Base-by-base conservation (phyloP, 2,888 invertebrate species). In the Leucozona laternaria region DNA sequence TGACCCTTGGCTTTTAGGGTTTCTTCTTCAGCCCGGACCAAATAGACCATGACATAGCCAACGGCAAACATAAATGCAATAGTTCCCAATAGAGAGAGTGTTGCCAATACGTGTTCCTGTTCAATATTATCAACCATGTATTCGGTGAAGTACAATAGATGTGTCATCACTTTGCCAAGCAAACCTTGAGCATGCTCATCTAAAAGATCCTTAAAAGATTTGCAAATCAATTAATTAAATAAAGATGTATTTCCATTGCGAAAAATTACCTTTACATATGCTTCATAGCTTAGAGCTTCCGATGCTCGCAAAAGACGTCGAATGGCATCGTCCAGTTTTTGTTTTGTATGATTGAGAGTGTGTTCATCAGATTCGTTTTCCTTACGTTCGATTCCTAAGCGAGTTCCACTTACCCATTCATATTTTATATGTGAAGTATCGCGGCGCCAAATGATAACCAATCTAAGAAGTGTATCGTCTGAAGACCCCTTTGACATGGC, bases 391-490 rank as follows among this genome's bases (percentile, higher is more conserved):
- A 92, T 76, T 89, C 91, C 82, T 55, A 91, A 78, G 68, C 90
- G 90, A 8, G 91, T 90, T 17, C 93, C 93, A 89, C 93, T 93
- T 62, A 94, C 94, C 98, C 98, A 98, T 92, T 98, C 98, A 92
- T 97, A 98, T 90, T 97, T 97, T 13, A 98, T 93, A 89, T 96
- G 96, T n/a, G 95, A 95, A 11, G 96, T 94, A 90, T 98, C 98
- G 50, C 96, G 95, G 1, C 98, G 95, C 98, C 98, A 98, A 88
- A 98, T 95, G 58, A 98, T 96, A 2, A 97, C 98, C 81, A 98
- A 95, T 89, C 97, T 95, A 83, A 97, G 93, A 55, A 96, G 93
- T 64, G 96, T 95, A 88, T 95, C 96, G 88, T 94, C 91, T 0
- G 90, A 89, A 1, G 94, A 94, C 88, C 95, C 95, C 90, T 94